Conservation (phyloP, 1,140 invertebrate species). For the Heliconius nattereri region DNA sequence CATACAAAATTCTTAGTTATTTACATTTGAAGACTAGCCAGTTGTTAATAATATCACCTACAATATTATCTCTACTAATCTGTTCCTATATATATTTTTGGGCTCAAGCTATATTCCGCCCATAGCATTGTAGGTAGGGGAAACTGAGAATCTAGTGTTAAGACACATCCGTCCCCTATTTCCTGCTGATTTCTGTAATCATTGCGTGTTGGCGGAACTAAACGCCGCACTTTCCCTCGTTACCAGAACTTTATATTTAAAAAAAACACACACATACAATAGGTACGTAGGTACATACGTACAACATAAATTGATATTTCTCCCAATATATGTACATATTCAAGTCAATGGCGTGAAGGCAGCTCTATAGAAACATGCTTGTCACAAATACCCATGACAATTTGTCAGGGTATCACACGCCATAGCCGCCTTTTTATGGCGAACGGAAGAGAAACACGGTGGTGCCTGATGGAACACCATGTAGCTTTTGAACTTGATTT, state of each 20-base stretch:
- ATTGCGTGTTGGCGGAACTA: too few species aligned
- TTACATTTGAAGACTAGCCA: too few species aligned
- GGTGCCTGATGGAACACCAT: constrained; percentile 42
- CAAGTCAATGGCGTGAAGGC: constrained; percentile 49
- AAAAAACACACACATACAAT: neutral
- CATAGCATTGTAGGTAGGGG: too few species aligned
- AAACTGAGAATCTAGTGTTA: too few species aligned
- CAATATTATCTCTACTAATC: too few species aligned
- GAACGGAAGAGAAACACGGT: constrained; percentile 36
- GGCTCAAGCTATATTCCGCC: too few species aligned
- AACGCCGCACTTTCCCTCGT: too few species aligned
- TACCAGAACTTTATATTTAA: neutral
- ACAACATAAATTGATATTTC: constrained; percentile 1
- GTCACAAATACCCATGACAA: constrained; percentile 51
- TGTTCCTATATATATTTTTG: too few species aligned
- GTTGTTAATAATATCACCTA: too few species aligned
- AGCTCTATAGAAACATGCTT: constrained; percentile 50
- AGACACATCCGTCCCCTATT: too few species aligned
- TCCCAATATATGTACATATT: constrained; percentile 11
- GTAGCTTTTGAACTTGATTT: constrained; percentile 31
- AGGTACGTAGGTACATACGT: neutral
- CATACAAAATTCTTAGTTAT: too few species aligned
- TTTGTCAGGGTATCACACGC: constrained; percentile 44
- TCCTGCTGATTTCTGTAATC: too few species aligned
- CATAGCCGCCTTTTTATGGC: constrained; percentile 38